Percentiles rank a stretch among this genome's conserved stretches.
Conservation (phyloP, 2,797 vertebrate species). For the Podarcis siculus region DNA sequence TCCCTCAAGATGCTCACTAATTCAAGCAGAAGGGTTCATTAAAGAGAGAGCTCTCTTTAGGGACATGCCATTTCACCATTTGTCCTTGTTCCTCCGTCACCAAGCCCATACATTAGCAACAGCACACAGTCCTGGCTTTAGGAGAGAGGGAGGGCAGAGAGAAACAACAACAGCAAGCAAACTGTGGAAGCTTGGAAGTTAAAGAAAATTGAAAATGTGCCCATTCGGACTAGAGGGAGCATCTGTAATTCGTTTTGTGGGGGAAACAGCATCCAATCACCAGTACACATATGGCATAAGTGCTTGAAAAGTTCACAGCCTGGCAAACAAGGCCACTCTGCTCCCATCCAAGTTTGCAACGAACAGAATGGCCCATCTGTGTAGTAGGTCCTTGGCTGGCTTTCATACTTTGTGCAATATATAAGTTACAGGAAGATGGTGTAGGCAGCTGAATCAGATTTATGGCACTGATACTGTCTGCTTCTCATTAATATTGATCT, state of each 20-base stretch:
- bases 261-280: constrained; percentile 24
- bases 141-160: too few species aligned
- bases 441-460: constrained; percentile 17
- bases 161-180: not conserved
- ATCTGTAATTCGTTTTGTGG: constrained; percentile 44
- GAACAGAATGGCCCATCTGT: constrained; percentile 55
- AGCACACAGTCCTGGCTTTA: constrained; percentile 40
- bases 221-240: constrained; percentile 55
- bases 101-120: constrained; percentile 35
- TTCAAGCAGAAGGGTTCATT: constrained; percentile 46
- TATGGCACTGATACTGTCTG: constrained; percentile 43
- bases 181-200: constrained; percentile 31
- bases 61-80: constrained; percentile 57
- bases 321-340: not conserved
- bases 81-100: constrained; percentile 22
- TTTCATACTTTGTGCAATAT: constrained; percentile 16
- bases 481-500: constrained; percentile 62
- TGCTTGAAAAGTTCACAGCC: constrained; percentile 51
- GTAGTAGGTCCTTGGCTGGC: constrained; percentile 12
- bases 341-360: constrained; percentile 20
- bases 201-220: constrained; percentile 40
- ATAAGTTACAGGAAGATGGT: constrained; percentile 22
- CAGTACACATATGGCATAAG: constrained; percentile 34
- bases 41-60: constrained; percentile 34
- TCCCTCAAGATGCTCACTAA: not conserved